These are phyloP conservation scores for Drosophila mettleri DNA, from an alignment of 2,888 invertebrate genomes.

Conservation along the genomic window DNA sequence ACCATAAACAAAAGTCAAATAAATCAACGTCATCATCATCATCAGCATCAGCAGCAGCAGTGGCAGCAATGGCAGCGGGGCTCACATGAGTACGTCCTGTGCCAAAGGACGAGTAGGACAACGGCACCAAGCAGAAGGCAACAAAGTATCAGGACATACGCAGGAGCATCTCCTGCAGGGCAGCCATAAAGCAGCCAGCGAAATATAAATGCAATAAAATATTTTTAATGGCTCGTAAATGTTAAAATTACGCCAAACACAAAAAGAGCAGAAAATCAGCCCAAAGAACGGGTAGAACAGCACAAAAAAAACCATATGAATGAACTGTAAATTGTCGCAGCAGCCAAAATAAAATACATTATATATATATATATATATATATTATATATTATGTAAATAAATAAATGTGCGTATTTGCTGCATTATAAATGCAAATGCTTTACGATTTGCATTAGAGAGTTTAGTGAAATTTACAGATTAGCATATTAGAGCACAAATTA, in stretches of 20 bases:
- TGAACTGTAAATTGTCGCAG: conserved; percentile 56
- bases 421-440: conserved; percentile 16
- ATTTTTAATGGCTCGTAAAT: conserved; percentile 76
- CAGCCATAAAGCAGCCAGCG: conserved; percentile 68
- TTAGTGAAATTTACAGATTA: conserved; percentile 55
- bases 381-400: neutral
- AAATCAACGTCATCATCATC: conserved; percentile 70
- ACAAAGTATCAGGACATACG: conserved; percentile 52
- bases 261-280: conserved; percentile 15
- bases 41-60: conserved; percentile 36
- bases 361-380: neutral
- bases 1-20: conserved; percentile 71
- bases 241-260: conserved; percentile 71
- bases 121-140: conserved; percentile 30
- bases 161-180: conserved; percentile 51
- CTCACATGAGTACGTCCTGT: conserved; percentile 41
- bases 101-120: conserved; percentile 41
- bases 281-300: neutral
- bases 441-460: conserved; percentile 31
- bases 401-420: neutral
- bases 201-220: conserved; percentile 75
- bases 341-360: conserved; percentile 3
- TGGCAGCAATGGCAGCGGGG: conserved; percentile 35
- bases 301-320: conserved; percentile 40
- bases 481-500: conserved; percentile 56